Base-by-base conservation (phyloP, 2,888 invertebrate species). In the Thecocarcelia acutangulata region DNA sequence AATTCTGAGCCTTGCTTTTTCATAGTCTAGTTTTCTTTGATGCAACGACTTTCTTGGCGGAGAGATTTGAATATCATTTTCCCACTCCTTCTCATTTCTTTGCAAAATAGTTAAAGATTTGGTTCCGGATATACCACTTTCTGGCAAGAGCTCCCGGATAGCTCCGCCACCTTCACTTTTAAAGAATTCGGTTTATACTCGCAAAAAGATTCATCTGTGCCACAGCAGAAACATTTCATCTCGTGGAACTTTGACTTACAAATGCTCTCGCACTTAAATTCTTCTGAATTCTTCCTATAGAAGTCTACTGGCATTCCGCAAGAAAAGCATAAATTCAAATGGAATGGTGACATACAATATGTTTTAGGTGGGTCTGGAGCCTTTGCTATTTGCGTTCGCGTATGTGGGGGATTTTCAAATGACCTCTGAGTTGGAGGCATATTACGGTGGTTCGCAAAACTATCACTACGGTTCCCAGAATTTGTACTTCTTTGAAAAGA, bases 1-100 rank as follows among this genome's bases (percentile, higher is more conserved):
- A 15, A 70, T 70, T 11, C 21, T 48, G 15, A 6, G 4, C 40
- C 50, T 70, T 2, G 59, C 46, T 0, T 21, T 4, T 11, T 59
- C 59, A 12, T 70, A 70, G 8, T 70, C 70, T 46, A 40, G 12
- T 13, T 33, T 58, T 12, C 69, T 46, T 19, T 70, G 69, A n/a
- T 70, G 69, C n/a, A 58, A 58, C 2, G 70, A 40, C 13, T 59
- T 72, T 21, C 3, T 61, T 24, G 61, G 46, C 28, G n/a, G 8
- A n/a, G 2, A 54, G 15, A 2, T n/a, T n/a, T n/a, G 54, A 1
- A 5, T 5, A 15, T 28, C 4, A 2, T 28, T 54, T 54, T 54
- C 11, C 13, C 3, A 1, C 11, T 9, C 28, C 8, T 33, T 15
- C 0, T 28, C 33, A 15, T 13, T 15, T 33, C 28, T 13, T 1